These are phyloP conservation scores for Morone chrysops DNA, from an alignment of 2,113 vertebrate species.

Conservation along the genomic window DNA sequence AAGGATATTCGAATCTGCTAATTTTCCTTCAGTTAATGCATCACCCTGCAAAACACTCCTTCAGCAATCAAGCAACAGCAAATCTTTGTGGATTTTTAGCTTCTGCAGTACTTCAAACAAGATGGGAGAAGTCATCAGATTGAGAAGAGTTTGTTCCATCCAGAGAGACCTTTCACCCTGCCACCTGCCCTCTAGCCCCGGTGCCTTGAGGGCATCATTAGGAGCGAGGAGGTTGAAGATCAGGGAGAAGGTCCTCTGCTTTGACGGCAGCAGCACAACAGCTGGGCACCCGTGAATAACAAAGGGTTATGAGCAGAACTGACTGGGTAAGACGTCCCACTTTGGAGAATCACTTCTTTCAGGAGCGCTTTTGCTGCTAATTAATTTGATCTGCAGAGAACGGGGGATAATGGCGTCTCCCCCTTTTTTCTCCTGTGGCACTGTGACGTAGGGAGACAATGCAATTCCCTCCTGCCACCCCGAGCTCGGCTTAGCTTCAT, in stretches of 20 bases:
- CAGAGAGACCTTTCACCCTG: conserved; percentile 65
- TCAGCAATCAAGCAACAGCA: not conserved
- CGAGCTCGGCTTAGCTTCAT: conserved; percentile 50
- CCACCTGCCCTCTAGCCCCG: conserved; percentile 71
- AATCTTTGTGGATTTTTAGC: conserved; percentile 11
- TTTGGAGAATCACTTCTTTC: conserved; percentile 67
- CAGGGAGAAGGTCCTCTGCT: conserved; percentile 60
- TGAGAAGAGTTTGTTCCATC: conserved; percentile 39
- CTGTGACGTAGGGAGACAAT: conserved; percentile 64
- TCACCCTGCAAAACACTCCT: not conserved
- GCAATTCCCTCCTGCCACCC: conserved; percentile 37
- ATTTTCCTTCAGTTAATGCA: not conserved
- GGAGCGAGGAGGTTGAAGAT: conserved; percentile 65
- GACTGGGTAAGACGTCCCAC: conserved; percentile 56
- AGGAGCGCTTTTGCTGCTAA: conserved; percentile 74
- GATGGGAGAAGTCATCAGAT: conserved; percentile 35
- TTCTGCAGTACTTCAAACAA: conserved; percentile 13
- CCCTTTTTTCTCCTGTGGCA: conserved; percentile 47
- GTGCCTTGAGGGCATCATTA: conserved; percentile 81
- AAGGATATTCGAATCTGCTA: not conserved
- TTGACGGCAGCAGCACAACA: conserved; percentile 70
- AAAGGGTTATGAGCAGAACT: conserved; percentile 58
- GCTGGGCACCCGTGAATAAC: conserved; percentile 64
- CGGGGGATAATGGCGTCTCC: conserved; percentile 64
- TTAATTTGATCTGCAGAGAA: conserved; percentile 82